Evolutionary conservation across 2,888 invertebrate genomes (phyloP).

Genomic region (Carpatolechia fugitivella): DNA sequence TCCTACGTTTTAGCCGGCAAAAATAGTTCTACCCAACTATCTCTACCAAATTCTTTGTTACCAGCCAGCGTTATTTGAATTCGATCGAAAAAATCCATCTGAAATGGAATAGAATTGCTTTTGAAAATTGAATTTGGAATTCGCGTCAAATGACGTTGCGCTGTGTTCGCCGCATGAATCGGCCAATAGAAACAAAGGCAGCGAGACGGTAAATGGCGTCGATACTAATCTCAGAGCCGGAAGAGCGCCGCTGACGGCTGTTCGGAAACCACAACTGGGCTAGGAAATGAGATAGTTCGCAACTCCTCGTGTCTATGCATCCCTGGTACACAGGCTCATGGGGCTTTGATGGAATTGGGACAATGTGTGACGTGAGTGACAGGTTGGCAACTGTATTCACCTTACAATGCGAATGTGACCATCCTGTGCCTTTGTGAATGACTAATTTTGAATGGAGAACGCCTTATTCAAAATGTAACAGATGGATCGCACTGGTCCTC

Average conservation of each 20-base stretch:
- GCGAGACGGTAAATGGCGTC: slow-evolving; percentile 69
- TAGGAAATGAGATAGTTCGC: slow-evolving; percentile 77
- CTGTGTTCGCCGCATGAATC: slow-evolving; percentile 39
- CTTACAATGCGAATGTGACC: slow-evolving; percentile 24
- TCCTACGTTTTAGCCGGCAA: slow-evolving; percentile 34
- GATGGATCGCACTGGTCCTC: too few species aligned
- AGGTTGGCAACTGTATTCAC: slow-evolving; percentile 9
- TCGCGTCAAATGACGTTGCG: slow-evolving; percentile 11
- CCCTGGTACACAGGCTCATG: slow-evolving; percentile 40
- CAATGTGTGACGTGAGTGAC: slow-evolving; percentile 22
- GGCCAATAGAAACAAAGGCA: slow-evolving; percentile 61
- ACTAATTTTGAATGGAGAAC: slow-evolving; percentile 20
- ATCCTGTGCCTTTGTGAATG: slow-evolving; percentile 23
- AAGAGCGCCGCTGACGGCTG: slow-evolving; percentile 68
- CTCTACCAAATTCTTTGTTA: not conserved
- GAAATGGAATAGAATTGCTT: not conserved
- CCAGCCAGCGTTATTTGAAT: not conserved
- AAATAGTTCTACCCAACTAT: slow-evolving; percentile 53
- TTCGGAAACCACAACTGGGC: slow-evolving; percentile 76
- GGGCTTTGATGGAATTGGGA: slow-evolving; percentile 52
- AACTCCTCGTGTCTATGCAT: slow-evolving; percentile 52
- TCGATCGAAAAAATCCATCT: slow-evolving; percentile 7
- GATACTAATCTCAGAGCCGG: slow-evolving; percentile 78
- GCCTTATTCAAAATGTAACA: not conserved
- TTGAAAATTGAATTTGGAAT: slow-evolving; percentile 20